phyloP scores from a whole-genome alignment of 2,888 invertebrate species.

The Lasioglossum leucozonium region DNA sequence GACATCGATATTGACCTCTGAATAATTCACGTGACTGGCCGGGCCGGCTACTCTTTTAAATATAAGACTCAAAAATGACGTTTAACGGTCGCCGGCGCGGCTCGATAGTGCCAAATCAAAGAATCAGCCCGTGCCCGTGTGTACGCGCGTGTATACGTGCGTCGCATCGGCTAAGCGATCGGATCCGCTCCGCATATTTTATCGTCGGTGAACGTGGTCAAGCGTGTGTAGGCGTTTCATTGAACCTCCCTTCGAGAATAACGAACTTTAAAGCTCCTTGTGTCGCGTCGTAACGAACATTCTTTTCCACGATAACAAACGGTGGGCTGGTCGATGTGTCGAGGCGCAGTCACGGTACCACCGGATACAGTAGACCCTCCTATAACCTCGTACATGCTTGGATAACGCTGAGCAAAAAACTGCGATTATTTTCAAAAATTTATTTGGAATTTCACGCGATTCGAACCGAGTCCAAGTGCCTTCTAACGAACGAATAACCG shows the following conservation, averaged over 20 bases:
- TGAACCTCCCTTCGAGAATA: conserved; percentile 48
- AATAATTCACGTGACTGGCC: conserved; percentile 50
- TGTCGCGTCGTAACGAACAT: not conserved
- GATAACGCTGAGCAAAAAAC: no score
- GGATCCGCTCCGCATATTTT: conserved; percentile 57
- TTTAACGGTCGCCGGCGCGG: not conserved
- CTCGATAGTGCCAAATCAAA: not conserved
- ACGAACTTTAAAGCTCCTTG: conserved; percentile 49
- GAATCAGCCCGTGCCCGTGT: not conserved
- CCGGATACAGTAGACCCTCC: no score
- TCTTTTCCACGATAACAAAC: conserved; percentile 43
- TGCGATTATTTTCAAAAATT: no score
- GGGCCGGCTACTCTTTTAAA: conserved; percentile 39
- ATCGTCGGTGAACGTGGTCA: conserved; percentile 41
- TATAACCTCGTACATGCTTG: no score
- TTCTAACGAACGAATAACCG: no score
- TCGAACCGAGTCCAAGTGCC: no score
- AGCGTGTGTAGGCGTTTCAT: conserved; percentile 42
- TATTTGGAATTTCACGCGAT: no score
- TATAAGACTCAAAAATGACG: not conserved
- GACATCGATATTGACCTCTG: conserved; percentile 5
- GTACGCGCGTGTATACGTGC: conserved; percentile 27
- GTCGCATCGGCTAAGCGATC: conserved; percentile 54
- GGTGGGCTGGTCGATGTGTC: conserved; percentile 25
- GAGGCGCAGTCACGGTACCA: conserved; percentile 17